Base-by-base conservation (phyloP, 2,888 invertebrate species). In the Julus scanicus region DNA sequence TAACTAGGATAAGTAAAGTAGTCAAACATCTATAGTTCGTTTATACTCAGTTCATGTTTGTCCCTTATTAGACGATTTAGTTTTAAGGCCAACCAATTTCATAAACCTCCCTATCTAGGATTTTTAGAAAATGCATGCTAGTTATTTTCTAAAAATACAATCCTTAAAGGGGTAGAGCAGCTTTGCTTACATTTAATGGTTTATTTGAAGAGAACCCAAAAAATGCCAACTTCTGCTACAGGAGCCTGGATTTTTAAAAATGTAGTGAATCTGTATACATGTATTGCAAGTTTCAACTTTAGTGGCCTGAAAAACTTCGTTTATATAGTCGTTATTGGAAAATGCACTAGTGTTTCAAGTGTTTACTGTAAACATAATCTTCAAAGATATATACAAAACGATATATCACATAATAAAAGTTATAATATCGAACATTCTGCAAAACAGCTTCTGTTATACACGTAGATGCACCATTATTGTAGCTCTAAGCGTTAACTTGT, bases 81-180 rank as follows among this genome's bases (percentile, higher is more conserved):
- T 63, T 63, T 63, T 63, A 29, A 29, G 71, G 71, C 29, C n/a
- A n/a, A 6, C n/a, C 5, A 57, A 57, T 57, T 57, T 17, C 17
- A 5, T 71, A 8, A 29, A 29, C 71, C n/a, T 29, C 71, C 71
- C 29, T 29, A n/a, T 71, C 9, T 29, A 29, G 20, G 11, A 29
- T 71, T 29, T 6, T 29, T 11, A 57, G 71, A 71, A 71, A 71
- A 71, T 29, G 29, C n/a, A 29, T 71, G 29, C n/a, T 11, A 20
- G 63, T 63, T 71, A 29, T 71, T 71, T 29, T 71, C 71, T 71
- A 71, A 71, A 63, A n/a, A 63, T 63, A 71, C n/a, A 71, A 29
- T 71, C 11, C 8, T 1, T 11, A 29, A 71, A 71, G 29, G 71
- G 29, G 29, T 71, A 71, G 71, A 29, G 6, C 71, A 71, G 71